Conservation (phyloP, 1,140 invertebrate genomes). For the Notospermus geniculatus region DNA sequence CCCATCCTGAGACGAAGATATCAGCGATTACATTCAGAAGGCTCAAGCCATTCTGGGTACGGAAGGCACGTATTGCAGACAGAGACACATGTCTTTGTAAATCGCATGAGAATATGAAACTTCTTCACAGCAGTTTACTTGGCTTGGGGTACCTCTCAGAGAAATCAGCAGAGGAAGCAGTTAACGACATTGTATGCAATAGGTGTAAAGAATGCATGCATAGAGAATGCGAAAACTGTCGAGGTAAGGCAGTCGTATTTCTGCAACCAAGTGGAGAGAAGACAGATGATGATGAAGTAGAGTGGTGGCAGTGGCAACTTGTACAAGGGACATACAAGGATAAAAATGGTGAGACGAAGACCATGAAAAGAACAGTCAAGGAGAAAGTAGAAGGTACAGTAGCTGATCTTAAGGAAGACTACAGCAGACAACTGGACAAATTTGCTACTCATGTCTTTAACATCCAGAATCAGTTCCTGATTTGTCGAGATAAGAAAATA, state of each 20-base stretch:
- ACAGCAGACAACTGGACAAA: not conserved
- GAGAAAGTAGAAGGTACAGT: not conserved
- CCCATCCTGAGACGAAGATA: too few relatives aligned
- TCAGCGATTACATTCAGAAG: too few relatives aligned
- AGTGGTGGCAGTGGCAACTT: not conserved
- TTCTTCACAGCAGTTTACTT: not conserved
- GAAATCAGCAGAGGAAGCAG: not conserved
- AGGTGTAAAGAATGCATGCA: not conserved
- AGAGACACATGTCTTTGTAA: too few relatives aligned
- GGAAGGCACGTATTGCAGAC: too few relatives aligned
- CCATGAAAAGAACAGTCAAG: not conserved
- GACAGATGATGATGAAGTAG: not conserved
- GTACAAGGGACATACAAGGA: not conserved
- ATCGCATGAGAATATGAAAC: conserved; percentile 8
- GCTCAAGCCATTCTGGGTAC: too few relatives aligned
- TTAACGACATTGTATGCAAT: not conserved
- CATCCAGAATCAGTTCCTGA: conserved; percentile 11
- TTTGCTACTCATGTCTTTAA: conserved; percentile 12
- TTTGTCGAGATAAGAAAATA: not conserved
- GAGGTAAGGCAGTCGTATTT: too few relatives aligned
- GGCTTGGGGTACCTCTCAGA: not conserved
- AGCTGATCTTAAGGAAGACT: not conserved
- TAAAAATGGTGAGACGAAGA: not conserved
- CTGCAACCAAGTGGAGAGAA: too few relatives aligned
- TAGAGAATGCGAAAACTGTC: too few relatives aligned